Conservation (phyloP, 2,797 vertebrate genomes). For the Alca torda region DNA sequence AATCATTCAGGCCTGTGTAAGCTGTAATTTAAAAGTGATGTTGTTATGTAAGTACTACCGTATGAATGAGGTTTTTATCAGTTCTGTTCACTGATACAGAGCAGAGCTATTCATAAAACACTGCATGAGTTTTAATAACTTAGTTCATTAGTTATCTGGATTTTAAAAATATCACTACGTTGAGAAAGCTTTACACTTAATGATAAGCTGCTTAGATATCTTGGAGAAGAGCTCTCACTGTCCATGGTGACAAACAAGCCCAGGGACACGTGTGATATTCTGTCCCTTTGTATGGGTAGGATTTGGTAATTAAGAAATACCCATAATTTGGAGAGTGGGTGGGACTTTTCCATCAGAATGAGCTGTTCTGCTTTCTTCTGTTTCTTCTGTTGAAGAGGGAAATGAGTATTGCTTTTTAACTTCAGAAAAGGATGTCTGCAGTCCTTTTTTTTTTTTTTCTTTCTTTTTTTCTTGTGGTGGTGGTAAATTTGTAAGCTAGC, state of each 20-base stretch:
- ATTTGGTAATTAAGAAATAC: background rate
- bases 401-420: background rate
- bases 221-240: background rate
- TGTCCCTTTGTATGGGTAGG: background rate
- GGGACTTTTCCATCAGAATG: background rate
- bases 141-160: background rate
- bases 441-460: too few species aligned
- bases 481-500: background rate
- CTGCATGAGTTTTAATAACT: background rate
- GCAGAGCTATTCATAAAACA: background rate
- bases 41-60: background rate
- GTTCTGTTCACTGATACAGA: background rate
- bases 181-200: background rate
- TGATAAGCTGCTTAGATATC: background rate
- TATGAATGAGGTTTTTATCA: background rate
- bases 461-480: background rate
- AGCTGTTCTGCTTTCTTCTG: background rate
- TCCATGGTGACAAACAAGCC: background rate
- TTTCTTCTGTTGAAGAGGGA: background rate
- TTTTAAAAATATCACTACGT: background rate
- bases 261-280: background rate
- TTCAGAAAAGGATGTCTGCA: background rate
- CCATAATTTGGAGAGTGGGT: background rate
- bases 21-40: constrained; percentile 35
- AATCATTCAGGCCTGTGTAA: constrained; percentile 1